Percentiles rank a stretch among this genome's conserved stretches.
Conservation (phyloP, 2,797 vertebrate species). For the Alauda arvensis region DNA sequence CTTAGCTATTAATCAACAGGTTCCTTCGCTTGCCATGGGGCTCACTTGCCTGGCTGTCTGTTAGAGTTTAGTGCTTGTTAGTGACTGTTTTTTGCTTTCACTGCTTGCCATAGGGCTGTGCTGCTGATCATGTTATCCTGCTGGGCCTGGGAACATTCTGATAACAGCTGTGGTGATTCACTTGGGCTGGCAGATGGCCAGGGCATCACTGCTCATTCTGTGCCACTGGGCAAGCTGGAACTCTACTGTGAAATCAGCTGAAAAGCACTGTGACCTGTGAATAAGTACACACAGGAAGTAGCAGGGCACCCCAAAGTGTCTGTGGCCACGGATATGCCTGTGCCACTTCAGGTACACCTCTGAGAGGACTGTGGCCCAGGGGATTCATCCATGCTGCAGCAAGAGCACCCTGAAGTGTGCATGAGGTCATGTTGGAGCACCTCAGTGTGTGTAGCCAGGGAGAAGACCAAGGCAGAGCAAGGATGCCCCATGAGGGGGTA, state of each 20-base stretch:
- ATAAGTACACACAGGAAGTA: neutral
- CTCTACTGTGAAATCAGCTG: neutral
- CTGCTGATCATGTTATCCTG: neutral
- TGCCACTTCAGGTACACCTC: neutral
- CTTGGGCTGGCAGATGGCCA: neutral
- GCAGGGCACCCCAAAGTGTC: neutral
- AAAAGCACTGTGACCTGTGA: neutral
- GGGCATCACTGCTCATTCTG: neutral
- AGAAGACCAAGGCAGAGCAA: neutral
- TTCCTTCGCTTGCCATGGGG: neutral
- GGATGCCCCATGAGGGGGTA: too few relatives aligned
- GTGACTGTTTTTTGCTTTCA: neutral
- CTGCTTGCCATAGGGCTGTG: neutral
- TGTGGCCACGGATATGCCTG: neutral
- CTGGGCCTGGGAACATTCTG: neutral
- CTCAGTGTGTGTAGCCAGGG: too few relatives aligned
- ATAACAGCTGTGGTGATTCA: accelerated
- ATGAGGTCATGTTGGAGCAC: neutral
- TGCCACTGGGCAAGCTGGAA: neutral
- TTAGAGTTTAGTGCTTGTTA: neutral
- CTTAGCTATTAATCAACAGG: neutral
- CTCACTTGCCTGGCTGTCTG: neutral
- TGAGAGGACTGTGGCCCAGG: neutral
- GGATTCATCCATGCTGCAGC: neutral
- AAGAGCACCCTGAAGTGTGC: neutral